phyloP scores from a whole-genome alignment of 1,140 invertebrate genomes.

The Doryteuthis pealeii region DNA sequence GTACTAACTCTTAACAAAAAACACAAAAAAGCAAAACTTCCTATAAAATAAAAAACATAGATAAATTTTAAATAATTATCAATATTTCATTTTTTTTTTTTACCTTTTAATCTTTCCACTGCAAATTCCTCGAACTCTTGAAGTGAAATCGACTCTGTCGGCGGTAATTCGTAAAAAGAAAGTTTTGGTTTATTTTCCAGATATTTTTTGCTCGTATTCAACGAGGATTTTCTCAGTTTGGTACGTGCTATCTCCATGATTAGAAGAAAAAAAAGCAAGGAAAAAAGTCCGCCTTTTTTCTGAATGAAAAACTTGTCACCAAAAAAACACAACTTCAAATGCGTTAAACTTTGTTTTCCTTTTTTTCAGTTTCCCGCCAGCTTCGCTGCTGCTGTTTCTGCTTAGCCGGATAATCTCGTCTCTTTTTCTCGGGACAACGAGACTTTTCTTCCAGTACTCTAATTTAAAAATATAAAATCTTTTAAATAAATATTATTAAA shows the following conservation, averaged over 20 bases:
- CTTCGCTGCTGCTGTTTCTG: background rate
- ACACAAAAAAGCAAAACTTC: no score
- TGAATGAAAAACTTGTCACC: background rate
- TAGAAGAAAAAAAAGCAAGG: background rate
- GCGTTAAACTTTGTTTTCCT: background rate
- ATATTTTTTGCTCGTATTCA: background rate
- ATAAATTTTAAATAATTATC: background rate
- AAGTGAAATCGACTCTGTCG: conserved; percentile 73
- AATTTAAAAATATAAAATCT: no score
- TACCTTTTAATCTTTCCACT: conserved; percentile 78
- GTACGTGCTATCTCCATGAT: background rate
- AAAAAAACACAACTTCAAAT: background rate
- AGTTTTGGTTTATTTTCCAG: background rate
- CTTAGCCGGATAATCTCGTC: background rate
- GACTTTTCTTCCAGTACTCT: no score
- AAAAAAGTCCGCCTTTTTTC: background rate
- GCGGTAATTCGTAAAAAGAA: conserved; percentile 76
- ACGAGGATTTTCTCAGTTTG: background rate
- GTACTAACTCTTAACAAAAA: no score
- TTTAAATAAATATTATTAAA: no score
- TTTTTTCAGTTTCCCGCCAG: background rate
- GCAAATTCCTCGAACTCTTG: conserved; percentile 86
- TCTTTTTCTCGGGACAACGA: no score
- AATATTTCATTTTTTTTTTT: conserved; percentile 3
- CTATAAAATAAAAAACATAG: no score